Evolutionary conservation across 2,113 vertebrate species (phyloP).

Genomic region (Cisticola juncidis): DNA sequence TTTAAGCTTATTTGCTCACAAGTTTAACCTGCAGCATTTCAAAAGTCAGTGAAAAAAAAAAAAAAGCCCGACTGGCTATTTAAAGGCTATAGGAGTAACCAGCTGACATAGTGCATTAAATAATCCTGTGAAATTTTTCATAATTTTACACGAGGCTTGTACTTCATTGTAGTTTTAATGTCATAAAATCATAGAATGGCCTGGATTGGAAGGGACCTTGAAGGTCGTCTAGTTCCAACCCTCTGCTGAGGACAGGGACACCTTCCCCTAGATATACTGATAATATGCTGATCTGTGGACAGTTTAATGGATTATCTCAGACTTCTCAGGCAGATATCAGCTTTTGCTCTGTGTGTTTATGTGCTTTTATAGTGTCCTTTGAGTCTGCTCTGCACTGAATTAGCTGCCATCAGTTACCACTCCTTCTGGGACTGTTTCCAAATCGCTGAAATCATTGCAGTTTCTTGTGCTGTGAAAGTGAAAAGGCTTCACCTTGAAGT

Average conservation of each 20-base stretch:
- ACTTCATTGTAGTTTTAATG: neutral
- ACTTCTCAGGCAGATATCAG: neutral
- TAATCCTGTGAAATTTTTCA: neutral
- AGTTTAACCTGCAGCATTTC: neutral
- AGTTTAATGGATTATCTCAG: neutral
- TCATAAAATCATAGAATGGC: neutral
- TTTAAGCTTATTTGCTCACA: neutral
- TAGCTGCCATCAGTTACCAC: neutral
- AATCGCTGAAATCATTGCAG: neutral
- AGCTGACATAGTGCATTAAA: neutral
- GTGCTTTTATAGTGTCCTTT: neutral
- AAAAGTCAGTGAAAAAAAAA: neutral
- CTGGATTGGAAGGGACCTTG: neutral
- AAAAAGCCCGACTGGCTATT: neutral
- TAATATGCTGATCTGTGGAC: neutral
- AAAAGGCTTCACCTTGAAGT: neutral
- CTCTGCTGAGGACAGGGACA: neutral
- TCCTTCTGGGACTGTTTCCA: neutral
- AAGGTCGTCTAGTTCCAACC: neutral
- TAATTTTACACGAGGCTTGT: rapidly evolving
- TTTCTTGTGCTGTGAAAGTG: neutral
- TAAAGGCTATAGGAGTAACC: neutral
- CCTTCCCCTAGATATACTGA: neutral
- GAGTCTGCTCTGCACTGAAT: neutral
- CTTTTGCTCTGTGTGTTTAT: neutral